phyloP scores from a whole-genome alignment of 2,888 invertebrate species.

The Lasioglossum pauxillum region DNA sequence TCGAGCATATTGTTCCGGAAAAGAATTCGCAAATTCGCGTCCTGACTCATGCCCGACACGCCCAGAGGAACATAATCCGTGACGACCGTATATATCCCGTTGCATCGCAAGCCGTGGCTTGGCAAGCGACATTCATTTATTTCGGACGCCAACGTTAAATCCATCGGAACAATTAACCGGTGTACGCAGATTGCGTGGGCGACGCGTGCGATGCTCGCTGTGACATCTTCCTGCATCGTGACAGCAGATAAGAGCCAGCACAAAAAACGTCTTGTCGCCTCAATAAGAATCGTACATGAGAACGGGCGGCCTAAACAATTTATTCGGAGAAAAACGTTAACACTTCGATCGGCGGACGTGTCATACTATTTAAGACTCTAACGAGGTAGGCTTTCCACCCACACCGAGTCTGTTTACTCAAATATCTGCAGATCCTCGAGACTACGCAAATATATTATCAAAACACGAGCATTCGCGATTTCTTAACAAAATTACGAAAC shows the following conservation, averaged over 20 bases:
- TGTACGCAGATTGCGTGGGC: constrained; percentile 63
- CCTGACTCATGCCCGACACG: constrained; percentile 13
- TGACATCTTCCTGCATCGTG: constrained; percentile 28
- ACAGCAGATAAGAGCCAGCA: constrained; percentile 18
- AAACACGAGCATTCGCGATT: not conserved
- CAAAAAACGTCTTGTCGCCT: constrained; percentile 11
- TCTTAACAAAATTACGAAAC: not conserved
- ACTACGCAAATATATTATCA: not conserved
- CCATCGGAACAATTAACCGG: constrained; percentile 77
- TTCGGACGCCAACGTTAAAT: constrained; percentile 73
- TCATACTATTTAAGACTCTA: not conserved
- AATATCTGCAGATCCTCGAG: not conserved
- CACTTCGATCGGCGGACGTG: not conserved
- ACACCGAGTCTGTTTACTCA: not conserved
- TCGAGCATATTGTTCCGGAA: not conserved
- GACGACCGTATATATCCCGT: constrained; percentile 61
- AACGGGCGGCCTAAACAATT: not conserved
- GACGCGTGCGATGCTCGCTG: constrained; percentile 36
- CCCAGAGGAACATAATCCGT: constrained; percentile 67
- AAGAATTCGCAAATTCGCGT: constrained; percentile 1
- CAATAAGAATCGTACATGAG: constrained; percentile 26
- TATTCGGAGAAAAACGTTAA: not conserved
- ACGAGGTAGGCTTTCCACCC: not conserved
- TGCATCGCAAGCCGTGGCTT: constrained; percentile 48
- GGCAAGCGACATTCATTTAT: constrained; percentile 72